Base-by-base conservation (phyloP, 2,888 invertebrate genomes). In the Oithona nana region DNA sequence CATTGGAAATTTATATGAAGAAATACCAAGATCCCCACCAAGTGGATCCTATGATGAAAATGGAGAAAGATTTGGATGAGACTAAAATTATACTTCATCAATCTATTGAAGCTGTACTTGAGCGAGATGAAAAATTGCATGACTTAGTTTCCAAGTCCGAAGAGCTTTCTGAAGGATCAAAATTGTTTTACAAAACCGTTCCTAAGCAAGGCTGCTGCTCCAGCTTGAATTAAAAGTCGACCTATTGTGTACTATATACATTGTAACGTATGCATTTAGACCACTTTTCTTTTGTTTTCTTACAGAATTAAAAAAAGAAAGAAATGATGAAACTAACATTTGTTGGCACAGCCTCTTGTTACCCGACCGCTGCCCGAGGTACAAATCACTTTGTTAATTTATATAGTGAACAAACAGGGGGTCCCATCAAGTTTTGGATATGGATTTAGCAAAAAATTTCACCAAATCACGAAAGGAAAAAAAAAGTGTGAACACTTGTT, bases 161-260 rank as follows among this genome's bases (percentile, higher is more conserved):
- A 74, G 90, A 87, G 69, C 79, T 98, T 64, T 94, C 95, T 68
- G 81, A 85, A 72, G 94, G 95, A 74, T 95, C 95, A 66, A 99
- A 98, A 78, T 86, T 93, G 67, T 98, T 98, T 76, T 98, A 98
- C 74, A 98, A 93, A 78, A 98, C 97, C 66, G 94, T 93, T 54
- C 81, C 85, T 69, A 94, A 94, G 76, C 93, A 93, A 57, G 94
- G 94, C 75, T 94, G 94, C 75, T 94, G 94, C 28, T 39, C 49
- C n/a, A 60, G 60, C 22, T 51, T 39, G 6, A 39, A 39, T 39
- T 39, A 16, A 39, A 11, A 6, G 6, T 16, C 39, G 16, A 39
- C 6, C 16, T 39, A 16, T 6, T 11, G 16, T 16, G 6, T 39
- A 39, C 6, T 39, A 6, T 6, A 39, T 39, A 16, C 39, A 11